Percentiles rank a stretch among this genome's conserved stretches.
Evolutionary conservation across 2,113 vertebrate genomes (phyloP).

Genomic region (Danionella cerebrum): DNA sequence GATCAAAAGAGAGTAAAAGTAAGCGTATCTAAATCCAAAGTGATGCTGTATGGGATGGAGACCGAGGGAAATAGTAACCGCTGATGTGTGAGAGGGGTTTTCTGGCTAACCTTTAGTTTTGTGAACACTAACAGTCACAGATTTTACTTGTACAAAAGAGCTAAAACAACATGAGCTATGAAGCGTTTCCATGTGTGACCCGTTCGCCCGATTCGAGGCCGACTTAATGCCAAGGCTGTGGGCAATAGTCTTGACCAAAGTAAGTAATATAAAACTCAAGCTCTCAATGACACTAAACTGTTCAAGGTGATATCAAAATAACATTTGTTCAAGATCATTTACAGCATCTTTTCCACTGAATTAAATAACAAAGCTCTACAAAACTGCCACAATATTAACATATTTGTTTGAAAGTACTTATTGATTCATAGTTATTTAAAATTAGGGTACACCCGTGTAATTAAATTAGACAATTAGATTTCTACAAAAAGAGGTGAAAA

Average conservation of each 20-base stretch:
- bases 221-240: neutral
- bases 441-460: too few relatives aligned
- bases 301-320: neutral
- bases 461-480: too few relatives aligned
- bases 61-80: conserved; percentile 15
- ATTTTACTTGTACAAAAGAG: conserved; percentile 47
- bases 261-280: neutral
- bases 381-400: too few relatives aligned
- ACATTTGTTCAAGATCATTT: too few relatives aligned
- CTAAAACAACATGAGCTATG: conserved; percentile 58
- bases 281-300: neutral
- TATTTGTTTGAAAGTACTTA: too few relatives aligned
- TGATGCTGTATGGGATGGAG: neutral
- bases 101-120: conserved; percentile 41
- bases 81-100: conserved; percentile 23
- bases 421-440: too few relatives aligned
- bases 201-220: conserved; percentile 25
- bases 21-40: conserved; percentile 26
- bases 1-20: conserved; percentile 42
- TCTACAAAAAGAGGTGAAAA: too few relatives aligned
- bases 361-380: too few relatives aligned
- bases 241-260: neutral
- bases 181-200: conserved; percentile 67
- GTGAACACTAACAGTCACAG: conserved; percentile 45
- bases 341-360: too few relatives aligned